A percentile compares a stretch with the other conserved stretches of the same genome.
Evolutionary conservation across 2,888 invertebrate genomes (phyloP).

Genomic region (Hedychridium roseum): DNA sequence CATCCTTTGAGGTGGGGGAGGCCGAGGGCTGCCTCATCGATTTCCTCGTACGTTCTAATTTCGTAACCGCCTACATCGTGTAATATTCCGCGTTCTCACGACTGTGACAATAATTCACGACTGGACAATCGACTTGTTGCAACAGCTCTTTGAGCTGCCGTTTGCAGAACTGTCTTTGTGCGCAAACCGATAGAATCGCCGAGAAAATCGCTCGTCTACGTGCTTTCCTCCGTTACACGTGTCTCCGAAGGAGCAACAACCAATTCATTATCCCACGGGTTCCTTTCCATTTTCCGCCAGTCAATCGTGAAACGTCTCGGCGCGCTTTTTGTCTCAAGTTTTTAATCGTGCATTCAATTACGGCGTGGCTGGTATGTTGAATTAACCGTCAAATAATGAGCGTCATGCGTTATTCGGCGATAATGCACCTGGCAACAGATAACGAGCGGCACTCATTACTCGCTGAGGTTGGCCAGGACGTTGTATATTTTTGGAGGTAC

Average conservation of each 20-base stretch:
- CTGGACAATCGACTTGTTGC: constrained; percentile 26
- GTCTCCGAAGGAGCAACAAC: too few relatives aligned
- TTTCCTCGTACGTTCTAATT: constrained; percentile 37
- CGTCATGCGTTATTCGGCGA: constrained; percentile 24
- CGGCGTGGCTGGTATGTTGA: not conserved
- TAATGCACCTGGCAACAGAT: constrained; percentile 40
- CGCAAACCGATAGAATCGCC: too few relatives aligned
- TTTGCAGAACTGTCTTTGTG: too few relatives aligned
- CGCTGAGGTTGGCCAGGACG: constrained; percentile 27
- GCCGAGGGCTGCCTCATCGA: too few relatives aligned
- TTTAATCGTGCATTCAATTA: too few relatives aligned
- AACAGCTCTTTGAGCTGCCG: constrained; percentile 1
- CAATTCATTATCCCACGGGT: too few relatives aligned
- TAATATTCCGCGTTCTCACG: constrained; percentile 19
- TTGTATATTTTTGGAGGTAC: not conserved
- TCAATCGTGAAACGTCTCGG: too few relatives aligned
- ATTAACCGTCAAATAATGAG: constrained; percentile 14
- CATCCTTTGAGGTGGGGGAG: constrained; percentile 43
- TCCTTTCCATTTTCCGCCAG: too few relatives aligned
- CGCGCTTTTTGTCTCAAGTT: too few relatives aligned
- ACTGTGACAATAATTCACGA: constrained; percentile 27
- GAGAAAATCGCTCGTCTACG: too few relatives aligned
- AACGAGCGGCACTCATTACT: constrained; percentile 21
- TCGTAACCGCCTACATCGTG: constrained; percentile 26
- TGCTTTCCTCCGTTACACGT: too few relatives aligned